phyloP scores from a whole-genome alignment of 2,888 invertebrate genomes.

The Sminthurides aquaticus region DNA sequence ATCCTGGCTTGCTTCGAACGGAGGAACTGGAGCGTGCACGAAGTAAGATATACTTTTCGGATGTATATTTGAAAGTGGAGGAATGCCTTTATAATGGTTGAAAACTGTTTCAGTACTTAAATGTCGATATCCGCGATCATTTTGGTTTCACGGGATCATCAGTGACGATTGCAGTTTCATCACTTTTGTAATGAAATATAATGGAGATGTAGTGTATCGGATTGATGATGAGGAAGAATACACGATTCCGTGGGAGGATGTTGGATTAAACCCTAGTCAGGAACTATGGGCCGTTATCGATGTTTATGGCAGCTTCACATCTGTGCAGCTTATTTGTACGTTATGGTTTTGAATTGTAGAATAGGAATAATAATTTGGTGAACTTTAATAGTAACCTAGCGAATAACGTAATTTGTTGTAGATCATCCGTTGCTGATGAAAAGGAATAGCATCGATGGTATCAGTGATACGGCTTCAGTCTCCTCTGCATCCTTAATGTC shows the following conservation, averaged over 20 bases:
- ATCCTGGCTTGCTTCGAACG: conserved; percentile 21
- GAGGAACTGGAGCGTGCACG: conserved; percentile 15
- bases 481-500: background rate
- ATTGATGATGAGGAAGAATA: conserved; percentile 22
- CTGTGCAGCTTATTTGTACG: conserved; percentile 28
- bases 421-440: conserved; percentile 1
- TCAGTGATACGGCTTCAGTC: background rate
- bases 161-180: conserved; percentile 8
- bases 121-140: conserved; percentile 11
- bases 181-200: conserved; percentile 22
- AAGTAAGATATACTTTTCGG: conserved; percentile 2
- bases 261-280: conserved; percentile 4
- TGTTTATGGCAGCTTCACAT: conserved; percentile 27
- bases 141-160: conserved; percentile 27
- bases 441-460: background rate
- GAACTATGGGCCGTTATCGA: conserved; percentile 28
- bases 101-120: conserved; percentile 19
- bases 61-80: background rate
- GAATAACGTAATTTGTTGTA: background rate
- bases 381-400: no score
- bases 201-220: conserved; percentile 23
- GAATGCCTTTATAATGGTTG: conserved; percentile 6
- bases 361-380: background rate
- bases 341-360: background rate
- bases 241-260: conserved; percentile 19